Percentiles rank a stretch among this genome's conserved stretches.
phyloP scores from a whole-genome alignment of 2,113 vertebrate genomes.

The Erythrocercus mccallii region DNA sequence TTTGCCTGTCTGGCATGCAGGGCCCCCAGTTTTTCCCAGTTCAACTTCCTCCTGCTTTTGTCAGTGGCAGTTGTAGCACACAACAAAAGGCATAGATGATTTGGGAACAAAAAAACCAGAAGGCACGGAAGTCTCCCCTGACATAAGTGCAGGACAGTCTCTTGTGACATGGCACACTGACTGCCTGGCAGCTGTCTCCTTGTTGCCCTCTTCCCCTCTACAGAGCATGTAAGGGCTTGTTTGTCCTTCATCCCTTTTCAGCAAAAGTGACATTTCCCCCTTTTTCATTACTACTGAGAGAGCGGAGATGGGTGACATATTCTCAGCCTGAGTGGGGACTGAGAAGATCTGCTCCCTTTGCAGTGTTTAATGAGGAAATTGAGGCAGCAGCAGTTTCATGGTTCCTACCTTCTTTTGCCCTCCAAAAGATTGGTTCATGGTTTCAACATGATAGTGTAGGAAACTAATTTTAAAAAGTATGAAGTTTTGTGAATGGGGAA shows the following conservation, averaged over 20 bases:
- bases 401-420: neutral
- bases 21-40: accelerated
- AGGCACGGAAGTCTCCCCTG: neutral
- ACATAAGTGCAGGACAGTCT: neutral
- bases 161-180: no score
- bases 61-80: neutral
- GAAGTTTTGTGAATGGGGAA: neutral
- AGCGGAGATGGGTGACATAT: neutral
- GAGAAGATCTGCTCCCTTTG: neutral
- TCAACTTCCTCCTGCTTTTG: neutral
- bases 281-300: neutral
- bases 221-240: neutral
- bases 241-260: neutral
- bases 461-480: neutral
- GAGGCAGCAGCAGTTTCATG: neutral
- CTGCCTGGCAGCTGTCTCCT: neutral
- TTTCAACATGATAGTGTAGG: neutral
- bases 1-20: neutral
- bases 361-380: neutral
- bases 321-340: neutral
- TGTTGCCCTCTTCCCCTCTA: neutral
- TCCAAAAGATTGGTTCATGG: neutral
- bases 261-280: neutral
- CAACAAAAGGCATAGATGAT: neutral
- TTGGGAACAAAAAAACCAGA: neutral